phyloP scores from a whole-genome alignment of 2,888 invertebrate genomes.

The Choristoneura rosaceana region DNA sequence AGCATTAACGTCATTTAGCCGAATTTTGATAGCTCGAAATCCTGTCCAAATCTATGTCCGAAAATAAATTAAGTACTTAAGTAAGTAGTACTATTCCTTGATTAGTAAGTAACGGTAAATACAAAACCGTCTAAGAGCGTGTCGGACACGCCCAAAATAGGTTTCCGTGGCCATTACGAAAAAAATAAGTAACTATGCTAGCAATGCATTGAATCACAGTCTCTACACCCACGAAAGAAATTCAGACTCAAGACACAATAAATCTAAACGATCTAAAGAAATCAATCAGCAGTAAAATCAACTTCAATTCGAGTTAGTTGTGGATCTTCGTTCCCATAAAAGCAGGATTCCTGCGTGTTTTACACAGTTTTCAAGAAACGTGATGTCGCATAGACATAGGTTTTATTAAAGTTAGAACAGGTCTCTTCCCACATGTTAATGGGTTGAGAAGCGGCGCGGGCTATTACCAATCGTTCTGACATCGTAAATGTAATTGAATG shows the following conservation, averaged over 20 bases:
- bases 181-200: too few relatives aligned
- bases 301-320: background rate
- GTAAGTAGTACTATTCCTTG: too few relatives aligned
- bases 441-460: conserved; percentile 25
- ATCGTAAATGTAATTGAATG: conserved; percentile 45
- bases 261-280: conserved; percentile 24
- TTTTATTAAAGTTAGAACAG: conserved; percentile 5
- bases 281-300: conserved; percentile 36
- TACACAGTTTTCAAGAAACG: background rate
- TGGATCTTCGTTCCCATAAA: conserved; percentile 10
- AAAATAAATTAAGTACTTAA: too few relatives aligned
- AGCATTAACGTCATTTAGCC: too few relatives aligned
- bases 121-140: too few relatives aligned
- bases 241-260: background rate
- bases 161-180: too few relatives aligned
- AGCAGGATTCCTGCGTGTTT: background rate
- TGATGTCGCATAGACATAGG: conserved; percentile 23
- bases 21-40: too few relatives aligned
- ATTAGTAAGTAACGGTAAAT: too few relatives aligned
- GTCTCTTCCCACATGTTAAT: conserved; percentile 44
- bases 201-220: background rate
- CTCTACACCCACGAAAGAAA: background rate
- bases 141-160: too few relatives aligned
- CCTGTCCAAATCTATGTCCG: too few relatives aligned
- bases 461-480: conserved; percentile 30